phyloP scores from a whole-genome alignment of 1,140 invertebrate species.

The Aplysia californica region DNA sequence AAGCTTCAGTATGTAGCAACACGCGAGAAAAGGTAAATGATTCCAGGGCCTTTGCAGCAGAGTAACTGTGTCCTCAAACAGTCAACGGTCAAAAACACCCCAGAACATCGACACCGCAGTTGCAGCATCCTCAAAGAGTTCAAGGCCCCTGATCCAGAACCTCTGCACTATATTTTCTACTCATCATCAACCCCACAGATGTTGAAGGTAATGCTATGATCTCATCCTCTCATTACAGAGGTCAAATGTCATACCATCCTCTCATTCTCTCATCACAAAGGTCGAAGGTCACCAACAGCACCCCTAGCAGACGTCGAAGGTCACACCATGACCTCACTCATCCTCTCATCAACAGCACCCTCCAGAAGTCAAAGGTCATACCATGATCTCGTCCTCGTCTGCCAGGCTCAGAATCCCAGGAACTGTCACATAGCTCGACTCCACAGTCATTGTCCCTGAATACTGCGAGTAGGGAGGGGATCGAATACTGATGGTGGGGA shows the following conservation, averaged over 20 bases:
- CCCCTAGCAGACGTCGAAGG: not conserved
- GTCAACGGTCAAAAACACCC: too few relatives aligned
- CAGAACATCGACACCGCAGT: too few relatives aligned
- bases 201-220: not conserved
- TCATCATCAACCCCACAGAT: not conserved
- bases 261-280: not conserved
- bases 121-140: too few relatives aligned
- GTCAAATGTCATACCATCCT: not conserved
- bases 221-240: not conserved
- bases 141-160: too few relatives aligned
- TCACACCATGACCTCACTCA: not conserved
- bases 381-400: constrained; percentile 45
- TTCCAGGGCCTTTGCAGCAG: too few relatives aligned
- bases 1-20: too few relatives aligned
- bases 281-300: not conserved
- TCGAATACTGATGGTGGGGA: constrained; percentile 1
- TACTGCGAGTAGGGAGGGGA: not conserved
- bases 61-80: too few relatives aligned
- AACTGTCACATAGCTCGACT: constrained; percentile 29
- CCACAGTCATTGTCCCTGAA: constrained; percentile 13
- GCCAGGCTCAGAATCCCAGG: not conserved
- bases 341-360: not conserved
- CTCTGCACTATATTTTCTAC: not conserved
- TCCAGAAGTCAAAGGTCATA: constrained; percentile 19
- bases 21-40: too few relatives aligned